Conservation (phyloP, 2,797 vertebrate species). For the Triplophysa bombifrons region DNA sequence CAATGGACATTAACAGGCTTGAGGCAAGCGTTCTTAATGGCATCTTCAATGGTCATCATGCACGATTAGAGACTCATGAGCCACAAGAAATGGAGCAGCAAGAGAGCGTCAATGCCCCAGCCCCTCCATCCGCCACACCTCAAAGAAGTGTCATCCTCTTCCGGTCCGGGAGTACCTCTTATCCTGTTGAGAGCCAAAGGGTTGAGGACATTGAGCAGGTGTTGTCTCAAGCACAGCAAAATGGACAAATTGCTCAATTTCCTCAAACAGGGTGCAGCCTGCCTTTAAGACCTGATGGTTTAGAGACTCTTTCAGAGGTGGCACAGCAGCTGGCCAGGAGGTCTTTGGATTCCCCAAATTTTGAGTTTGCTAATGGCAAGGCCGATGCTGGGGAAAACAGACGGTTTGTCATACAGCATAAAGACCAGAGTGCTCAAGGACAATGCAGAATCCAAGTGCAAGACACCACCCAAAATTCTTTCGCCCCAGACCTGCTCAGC, state of each 20-base stretch:
- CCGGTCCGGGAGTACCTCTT: conserved; percentile 78
- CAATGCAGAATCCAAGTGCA: conserved; percentile 64
- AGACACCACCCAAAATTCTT: conserved; percentile 67
- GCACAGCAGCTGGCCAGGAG: conserved; percentile 75
- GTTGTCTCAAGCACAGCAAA: conserved; percentile 60
- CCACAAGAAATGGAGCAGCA: conserved; percentile 63
- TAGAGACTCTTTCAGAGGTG: conserved; percentile 73
- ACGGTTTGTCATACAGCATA: conserved; percentile 51
- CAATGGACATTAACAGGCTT: conserved; percentile 69
- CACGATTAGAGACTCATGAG: conserved; percentile 62
- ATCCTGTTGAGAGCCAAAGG: conserved; percentile 73
- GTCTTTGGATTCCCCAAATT: conserved; percentile 71
- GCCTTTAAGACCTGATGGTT: conserved; percentile 67
- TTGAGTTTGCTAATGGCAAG: conserved; percentile 62
- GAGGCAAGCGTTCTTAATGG: conserved; percentile 61
- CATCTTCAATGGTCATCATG: conserved; percentile 50
- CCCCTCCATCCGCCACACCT: conserved; percentile 63
- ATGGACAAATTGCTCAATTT: conserved; percentile 38
- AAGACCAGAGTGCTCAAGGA: conserved; percentile 53
- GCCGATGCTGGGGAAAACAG: conserved; percentile 56
- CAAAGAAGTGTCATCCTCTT: conserved; percentile 83
- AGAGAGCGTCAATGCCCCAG: conserved; percentile 59
- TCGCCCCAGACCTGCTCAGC: conserved; percentile 73
- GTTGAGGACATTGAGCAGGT: conserved; percentile 55
- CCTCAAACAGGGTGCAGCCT: conserved; percentile 7